phyloP scores from a whole-genome alignment of 2,888 invertebrate species.

The Endomychus coccineus region DNA sequence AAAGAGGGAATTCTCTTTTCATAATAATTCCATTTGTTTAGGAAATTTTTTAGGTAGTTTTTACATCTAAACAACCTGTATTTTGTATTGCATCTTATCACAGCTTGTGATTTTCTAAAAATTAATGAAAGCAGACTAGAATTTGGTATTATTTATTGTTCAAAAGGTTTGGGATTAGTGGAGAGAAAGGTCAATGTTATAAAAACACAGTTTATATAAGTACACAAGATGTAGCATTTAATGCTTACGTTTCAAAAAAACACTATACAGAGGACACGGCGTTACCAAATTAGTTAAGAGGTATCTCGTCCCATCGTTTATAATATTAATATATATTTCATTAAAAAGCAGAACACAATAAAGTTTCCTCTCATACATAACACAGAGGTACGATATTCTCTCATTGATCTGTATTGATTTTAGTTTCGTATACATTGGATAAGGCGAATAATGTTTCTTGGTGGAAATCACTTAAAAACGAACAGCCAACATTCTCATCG shows the following conservation, averaged over 20 bases:
- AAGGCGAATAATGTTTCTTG: constrained; percentile 54
- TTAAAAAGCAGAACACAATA: constrained; percentile 48
- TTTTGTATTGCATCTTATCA: too few relatives aligned
- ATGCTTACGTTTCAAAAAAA: constrained; percentile 48
- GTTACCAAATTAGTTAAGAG: constrained; percentile 45
- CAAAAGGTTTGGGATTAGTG: constrained; percentile 9
- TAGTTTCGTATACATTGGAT: constrained; percentile 62
- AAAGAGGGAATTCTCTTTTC: too few relatives aligned
- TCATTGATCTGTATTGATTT: constrained; percentile 40
- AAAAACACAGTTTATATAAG: constrained; percentile 44
- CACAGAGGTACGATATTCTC: constrained; percentile 45
- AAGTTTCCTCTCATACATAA: constrained; percentile 45
- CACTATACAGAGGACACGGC: constrained; percentile 47
- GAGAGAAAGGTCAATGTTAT: constrained; percentile 20
- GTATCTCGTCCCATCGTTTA: constrained; percentile 44
- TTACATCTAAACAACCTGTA: too few relatives aligned
- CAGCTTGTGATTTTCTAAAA: too few relatives aligned
- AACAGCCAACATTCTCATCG: constrained; percentile 46
- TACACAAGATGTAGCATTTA: constrained; percentile 49
- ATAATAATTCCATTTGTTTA: too few relatives aligned
- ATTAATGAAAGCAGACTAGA: too few relatives aligned
- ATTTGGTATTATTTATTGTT: too few relatives aligned
- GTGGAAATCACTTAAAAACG: constrained; percentile 47
- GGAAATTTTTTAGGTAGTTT: too few relatives aligned
- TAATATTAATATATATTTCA: constrained; percentile 43